Base-by-base conservation (phyloP, 1,140 invertebrate genomes). In the Drosophila micromelanica region DNA sequence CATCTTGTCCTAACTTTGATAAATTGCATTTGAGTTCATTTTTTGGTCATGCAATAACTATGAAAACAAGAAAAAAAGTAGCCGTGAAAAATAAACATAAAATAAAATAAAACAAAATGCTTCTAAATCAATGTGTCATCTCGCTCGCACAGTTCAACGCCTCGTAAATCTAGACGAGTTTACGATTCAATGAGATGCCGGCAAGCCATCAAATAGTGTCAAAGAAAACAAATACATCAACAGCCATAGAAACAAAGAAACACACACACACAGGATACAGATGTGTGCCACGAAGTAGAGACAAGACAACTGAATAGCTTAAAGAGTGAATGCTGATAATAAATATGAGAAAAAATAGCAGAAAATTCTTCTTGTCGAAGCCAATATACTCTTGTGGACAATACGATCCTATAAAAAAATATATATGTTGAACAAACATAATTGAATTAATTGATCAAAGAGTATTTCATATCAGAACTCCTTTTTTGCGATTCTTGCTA, bases 131-230 rank as follows among this genome's bases (percentile, higher is more conserved):
- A 17, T 9, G 12, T 20, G 49, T 51, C 17, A n/a, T 51, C 46
- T 30, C 46, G 55, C 48, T 73, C 55, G 40, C 63, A 73, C 55
- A 82, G 78, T 81, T 81, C 78, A 81, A 81, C 73, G 78, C 35
- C 74, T 82, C 68, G 73, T 63, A 80, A 80, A 80, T 80, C 79
- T 81, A 68, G 63, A 55, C 35, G 43, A 56, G 68, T 64, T 64
- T 64, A 56, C 60, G 68, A 56, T 27, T 64, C 20, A 56, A 56
- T 71, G 32, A 40, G 35, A 45, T 70, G 67, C 67, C 67, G 37
- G 37, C 49, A 64, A 43, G 68, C 68, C 51, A 55, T 64, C 68
- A 64, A 75, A 72, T 64, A 75, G 46, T 75, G 60, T 63, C 68
- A 60, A 55, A 75, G 49, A 75, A 62, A 52, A 68, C 43, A 60